These are phyloP conservation scores for Craseonycteris thonglongyai DNA, from an alignment of 2,113 vertebrate species.

Conservation along the genomic window DNA sequence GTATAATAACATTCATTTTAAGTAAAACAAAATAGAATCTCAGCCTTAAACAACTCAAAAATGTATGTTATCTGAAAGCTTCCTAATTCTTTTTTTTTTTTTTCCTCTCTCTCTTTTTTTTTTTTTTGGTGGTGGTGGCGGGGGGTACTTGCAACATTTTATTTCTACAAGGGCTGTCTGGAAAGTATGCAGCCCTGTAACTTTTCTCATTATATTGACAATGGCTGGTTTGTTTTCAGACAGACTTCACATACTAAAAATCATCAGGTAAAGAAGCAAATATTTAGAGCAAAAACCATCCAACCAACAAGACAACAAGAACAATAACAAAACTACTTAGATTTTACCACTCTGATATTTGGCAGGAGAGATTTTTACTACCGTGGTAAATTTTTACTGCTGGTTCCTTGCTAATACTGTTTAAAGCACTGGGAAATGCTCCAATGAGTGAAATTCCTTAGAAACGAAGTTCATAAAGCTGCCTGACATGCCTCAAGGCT, in stretches of 20 bases:
- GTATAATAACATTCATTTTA: background rate
- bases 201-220: too few species aligned
- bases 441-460: constrained; percentile 24
- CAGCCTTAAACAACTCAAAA: constrained; percentile 6
- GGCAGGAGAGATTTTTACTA: background rate
- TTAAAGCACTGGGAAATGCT: constrained; percentile 8
- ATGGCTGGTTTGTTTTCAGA: too few species aligned
- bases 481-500: constrained; percentile 5
- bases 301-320: background rate
- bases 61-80: background rate
- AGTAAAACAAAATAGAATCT: constrained; percentile 21
- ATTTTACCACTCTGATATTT: background rate
- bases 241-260: too few species aligned
- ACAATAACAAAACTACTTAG: background rate
- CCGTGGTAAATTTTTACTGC: background rate
- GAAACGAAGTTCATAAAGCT: constrained; percentile 44
- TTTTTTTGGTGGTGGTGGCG: too few species aligned
- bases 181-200: too few species aligned
- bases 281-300: background rate
- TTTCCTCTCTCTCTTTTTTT: too few species aligned
- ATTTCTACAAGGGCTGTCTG: too few species aligned
- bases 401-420: background rate
- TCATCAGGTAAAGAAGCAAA: background rate
- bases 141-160: too few species aligned
- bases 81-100: too few species aligned